Evolutionary conservation across 2,888 invertebrate genomes (phyloP).

Genomic region (Aphodius sticticus): DNA sequence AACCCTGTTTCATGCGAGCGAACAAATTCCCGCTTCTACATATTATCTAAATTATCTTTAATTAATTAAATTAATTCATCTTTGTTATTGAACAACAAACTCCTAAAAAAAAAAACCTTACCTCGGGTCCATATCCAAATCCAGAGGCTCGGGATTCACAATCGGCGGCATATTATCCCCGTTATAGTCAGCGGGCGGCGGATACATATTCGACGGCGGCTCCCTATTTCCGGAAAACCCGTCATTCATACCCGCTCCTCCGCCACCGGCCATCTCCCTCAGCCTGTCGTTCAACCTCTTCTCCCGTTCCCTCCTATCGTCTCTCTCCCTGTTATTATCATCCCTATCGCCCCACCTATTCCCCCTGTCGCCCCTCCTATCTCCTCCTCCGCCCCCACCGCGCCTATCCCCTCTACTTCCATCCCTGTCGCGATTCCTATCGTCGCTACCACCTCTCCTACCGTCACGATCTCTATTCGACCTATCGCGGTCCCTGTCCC

Average conservation of each 20-base stretch:
- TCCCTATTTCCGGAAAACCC: not conserved
- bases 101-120: not conserved
- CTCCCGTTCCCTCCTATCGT: slow-evolving; percentile 53
- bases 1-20: too few species aligned
- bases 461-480: slow-evolving; percentile 54
- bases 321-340: slow-evolving; percentile 42
- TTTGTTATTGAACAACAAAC: too few species aligned
- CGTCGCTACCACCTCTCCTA: slow-evolving; percentile 48
- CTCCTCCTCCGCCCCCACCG: slow-evolving; percentile 44
- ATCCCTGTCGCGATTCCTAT: slow-evolving; percentile 53
- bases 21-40: too few species aligned
- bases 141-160: not conserved
- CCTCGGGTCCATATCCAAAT: not conserved
- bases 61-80: too few species aligned
- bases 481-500: slow-evolving; percentile 54
- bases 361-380: slow-evolving; percentile 42
- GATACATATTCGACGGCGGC: not conserved
- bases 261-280: slow-evolving; percentile 45
- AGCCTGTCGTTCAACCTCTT: slow-evolving; percentile 50
- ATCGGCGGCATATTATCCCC: not conserved
- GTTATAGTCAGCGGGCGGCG: not conserved
- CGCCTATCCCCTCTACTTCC: slow-evolving; percentile 51
- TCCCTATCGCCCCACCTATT: slow-evolving; percentile 43
- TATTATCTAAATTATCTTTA: too few species aligned
- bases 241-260: slow-evolving; percentile 36